Evolutionary conservation across 1,140 invertebrate species (phyloP), one percentile per base, ranked within the genome.

Genomic region (Oncopeltus fasciatus): DNA sequence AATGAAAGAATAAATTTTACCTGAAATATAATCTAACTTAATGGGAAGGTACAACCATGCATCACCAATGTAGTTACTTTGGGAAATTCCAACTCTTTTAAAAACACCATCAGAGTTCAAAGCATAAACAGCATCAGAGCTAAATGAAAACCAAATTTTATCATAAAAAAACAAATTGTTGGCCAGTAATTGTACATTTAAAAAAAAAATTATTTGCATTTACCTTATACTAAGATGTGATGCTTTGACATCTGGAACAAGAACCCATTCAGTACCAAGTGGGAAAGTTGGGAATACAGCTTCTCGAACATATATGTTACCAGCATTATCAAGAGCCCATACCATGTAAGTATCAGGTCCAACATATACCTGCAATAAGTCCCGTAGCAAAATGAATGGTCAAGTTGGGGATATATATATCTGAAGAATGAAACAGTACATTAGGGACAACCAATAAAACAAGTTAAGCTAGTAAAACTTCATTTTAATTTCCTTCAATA

Each of bases 21-120:
- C 77, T 69, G 78, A 75, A 29, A 80, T 67, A 57, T 69, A 65
- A 3, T 67, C 60, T 63, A 76, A 71, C 51, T 62, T 68, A 5
- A 77, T 77, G 49, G 78, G 77, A 43, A 80, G 72, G 69, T 74
- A 75, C 64, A 75, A 74, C 80, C 80, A 81, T 64, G 76, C 77
- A 67, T 80, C 75, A 24, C 80, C 80, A 61, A 74, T 74, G 60
- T 72, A 74, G 68, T 79, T 79, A 21, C 72, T 74, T 27, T 71
- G 65, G 1, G 74, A 69, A 26, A 81, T 74, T 16, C 78, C 78
- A 67, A 72, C 72, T 51, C 80, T 67, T 64, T 74, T 70, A 63
- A 75, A 77, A 33, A 81, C 72, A 38, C 77, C 77, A 61, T 71
- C 69, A 0, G 71, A 66, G 29, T 74, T 74, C 4, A 81, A 63